Evolutionary conservation across 2,797 vertebrate genomes (phyloP).

Genomic region (Lepilemur ruficaudatus): DNA sequence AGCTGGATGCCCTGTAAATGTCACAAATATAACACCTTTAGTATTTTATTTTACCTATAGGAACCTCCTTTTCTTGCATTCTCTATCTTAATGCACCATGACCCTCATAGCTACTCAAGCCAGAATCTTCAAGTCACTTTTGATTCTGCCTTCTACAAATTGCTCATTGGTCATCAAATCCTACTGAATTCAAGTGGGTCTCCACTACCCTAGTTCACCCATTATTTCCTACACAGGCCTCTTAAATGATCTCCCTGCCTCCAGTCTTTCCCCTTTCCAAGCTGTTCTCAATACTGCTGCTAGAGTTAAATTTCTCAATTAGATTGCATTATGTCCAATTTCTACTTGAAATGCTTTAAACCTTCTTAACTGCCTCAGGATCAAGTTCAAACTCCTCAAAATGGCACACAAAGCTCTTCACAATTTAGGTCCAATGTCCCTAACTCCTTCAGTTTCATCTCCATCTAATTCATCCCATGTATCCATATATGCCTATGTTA

Average conservation of each 20-base stretch:
- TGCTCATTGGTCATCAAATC: not conserved
- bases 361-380: not conserved
- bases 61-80: not conserved
- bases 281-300: not conserved
- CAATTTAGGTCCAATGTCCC: not conserved
- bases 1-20: not conserved
- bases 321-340: not conserved
- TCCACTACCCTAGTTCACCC: not conserved
- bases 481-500: not conserved
- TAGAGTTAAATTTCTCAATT: not conserved
- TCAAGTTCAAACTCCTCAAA: constrained; percentile 15
- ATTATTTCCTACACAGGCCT: not conserved
- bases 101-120: not conserved
- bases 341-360: constrained; percentile 29
- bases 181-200: not conserved
- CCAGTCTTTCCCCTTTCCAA: not conserved
- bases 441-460: not conserved
- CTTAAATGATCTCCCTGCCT: not conserved
- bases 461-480: not conserved
- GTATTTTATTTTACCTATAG: not conserved
- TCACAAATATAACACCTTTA: not conserved
- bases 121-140: constrained; percentile 13
- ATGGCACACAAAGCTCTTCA: not conserved
- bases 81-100: not conserved
- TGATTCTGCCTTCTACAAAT: not conserved